Percentiles rank a stretch among this genome's conserved stretches.
Evolutionary conservation across 2,113 vertebrate species (phyloP).

Genomic region (Pyrgilauda ruficollis): DNA sequence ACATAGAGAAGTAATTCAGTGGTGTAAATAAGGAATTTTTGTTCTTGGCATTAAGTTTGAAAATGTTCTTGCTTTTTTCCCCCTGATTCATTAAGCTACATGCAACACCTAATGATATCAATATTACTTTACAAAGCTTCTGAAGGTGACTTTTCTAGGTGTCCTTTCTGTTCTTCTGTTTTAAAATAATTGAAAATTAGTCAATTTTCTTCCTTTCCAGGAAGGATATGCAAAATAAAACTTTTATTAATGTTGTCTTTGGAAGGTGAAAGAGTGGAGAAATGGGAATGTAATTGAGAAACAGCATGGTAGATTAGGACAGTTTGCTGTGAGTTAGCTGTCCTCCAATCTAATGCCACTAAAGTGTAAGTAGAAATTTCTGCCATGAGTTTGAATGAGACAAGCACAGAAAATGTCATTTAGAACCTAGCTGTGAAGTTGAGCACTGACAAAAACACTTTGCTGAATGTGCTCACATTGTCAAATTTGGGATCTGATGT

Average conservation of each 20-base stretch:
- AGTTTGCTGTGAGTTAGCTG: background rate
- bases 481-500: background rate
- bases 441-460: background rate
- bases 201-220: background rate
- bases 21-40: background rate
- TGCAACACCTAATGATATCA: background rate
- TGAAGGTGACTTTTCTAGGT: background rate
- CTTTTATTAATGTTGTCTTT: background rate
- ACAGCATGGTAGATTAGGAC: background rate
- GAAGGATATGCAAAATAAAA: background rate
- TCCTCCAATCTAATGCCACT: background rate
- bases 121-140: background rate
- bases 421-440: background rate
- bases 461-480: background rate
- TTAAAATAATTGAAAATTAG: background rate
- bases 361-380: background rate
- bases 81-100: background rate
- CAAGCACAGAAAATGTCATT: background rate
- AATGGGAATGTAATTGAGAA: background rate
- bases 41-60: background rate
- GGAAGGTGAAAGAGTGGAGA: background rate
- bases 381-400: background rate
- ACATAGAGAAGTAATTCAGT: background rate
- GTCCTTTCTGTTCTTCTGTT: background rate
- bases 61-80: background rate